Evolutionary conservation across 2,113 vertebrate species (phyloP).

Genomic region (Oceanodroma tethys): DNA sequence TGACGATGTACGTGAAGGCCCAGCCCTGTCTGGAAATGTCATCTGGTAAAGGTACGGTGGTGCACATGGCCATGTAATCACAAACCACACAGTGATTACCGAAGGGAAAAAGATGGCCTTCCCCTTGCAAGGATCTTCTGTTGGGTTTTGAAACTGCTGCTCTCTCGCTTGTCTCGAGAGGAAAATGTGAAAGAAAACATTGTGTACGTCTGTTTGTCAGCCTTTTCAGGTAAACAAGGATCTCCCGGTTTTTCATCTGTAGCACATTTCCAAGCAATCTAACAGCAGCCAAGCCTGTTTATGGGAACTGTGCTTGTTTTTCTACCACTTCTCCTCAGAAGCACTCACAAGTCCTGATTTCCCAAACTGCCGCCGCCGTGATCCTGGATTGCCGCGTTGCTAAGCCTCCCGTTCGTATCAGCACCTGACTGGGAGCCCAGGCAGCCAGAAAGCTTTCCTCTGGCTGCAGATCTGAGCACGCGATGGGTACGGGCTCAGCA

Average conservation of each 20-base stretch:
- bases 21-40: background rate
- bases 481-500: background rate
- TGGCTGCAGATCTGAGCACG: background rate
- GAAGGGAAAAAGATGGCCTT: background rate
- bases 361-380: background rate
- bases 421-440: conserved; percentile 25
- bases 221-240: background rate
- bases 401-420: background rate
- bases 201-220: fast-evolving
- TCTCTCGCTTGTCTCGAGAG: background rate
- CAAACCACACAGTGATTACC: background rate
- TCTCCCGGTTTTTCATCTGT: background rate
- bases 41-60: background rate
- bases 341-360: background rate
- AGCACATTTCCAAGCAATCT: background rate
- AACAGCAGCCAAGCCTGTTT: background rate
- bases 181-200: background rate
- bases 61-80: background rate
- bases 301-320: background rate
- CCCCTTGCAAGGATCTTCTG: background rate
- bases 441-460: conserved; percentile 20
- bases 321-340: background rate
- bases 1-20: background rate
- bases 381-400: background rate
- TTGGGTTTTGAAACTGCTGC: background rate